Evolutionary conservation across 37 sponge, comb jelly and placozoan species (phyloP), one percentile per base, ranked within the genome.

Genomic region (Ephydatia muelleri): DNA sequence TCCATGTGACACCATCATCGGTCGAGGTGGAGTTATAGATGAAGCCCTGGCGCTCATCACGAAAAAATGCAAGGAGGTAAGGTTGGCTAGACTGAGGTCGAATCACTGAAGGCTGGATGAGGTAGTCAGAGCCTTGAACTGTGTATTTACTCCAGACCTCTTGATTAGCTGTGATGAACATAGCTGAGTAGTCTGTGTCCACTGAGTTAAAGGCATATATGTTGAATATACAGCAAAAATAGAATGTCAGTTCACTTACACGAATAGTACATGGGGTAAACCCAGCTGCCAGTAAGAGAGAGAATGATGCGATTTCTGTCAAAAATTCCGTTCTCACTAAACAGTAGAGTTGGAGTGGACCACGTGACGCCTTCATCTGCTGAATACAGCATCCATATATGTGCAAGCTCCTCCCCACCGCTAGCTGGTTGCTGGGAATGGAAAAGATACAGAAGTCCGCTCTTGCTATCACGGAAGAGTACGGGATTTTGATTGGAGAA

Each of bases 401-500:
- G 72, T 33, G 72, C 72, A 25, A 38, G 11, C 23, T 49, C 31
- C 30, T 75, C 71, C 13, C 25, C 49, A 40, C 23, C 33, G 29
- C 57, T 65, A n/a, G 90, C 85, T 34, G 84, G 86, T 65, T 90
- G 91, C 73, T 90, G 91, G n/a, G 91, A 86, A 67, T 90, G 91
- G 49, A 79, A 90, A 48, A 90, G 79, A 69, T 81, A 69, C n/a
- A 90, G 68, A 35, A 76, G 22, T 33, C 30, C 28, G 64, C 16
- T n/a, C 9, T 22, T 80, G 25, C 19, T 48, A 69, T 90, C 91
- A 6, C 35, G 64, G 39, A 74, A 90, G 47, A 90, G 79, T 9
- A 90, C 91, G n/a, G 91, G 91, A 65, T 90, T 90, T 74, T 90
- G 91, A 57, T 90, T 90, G 71, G 91, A 90, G 66, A 86, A 90